Evolutionary conservation across 2,888 invertebrate species (phyloP).

Genomic region (Morpho achilles): DNA sequence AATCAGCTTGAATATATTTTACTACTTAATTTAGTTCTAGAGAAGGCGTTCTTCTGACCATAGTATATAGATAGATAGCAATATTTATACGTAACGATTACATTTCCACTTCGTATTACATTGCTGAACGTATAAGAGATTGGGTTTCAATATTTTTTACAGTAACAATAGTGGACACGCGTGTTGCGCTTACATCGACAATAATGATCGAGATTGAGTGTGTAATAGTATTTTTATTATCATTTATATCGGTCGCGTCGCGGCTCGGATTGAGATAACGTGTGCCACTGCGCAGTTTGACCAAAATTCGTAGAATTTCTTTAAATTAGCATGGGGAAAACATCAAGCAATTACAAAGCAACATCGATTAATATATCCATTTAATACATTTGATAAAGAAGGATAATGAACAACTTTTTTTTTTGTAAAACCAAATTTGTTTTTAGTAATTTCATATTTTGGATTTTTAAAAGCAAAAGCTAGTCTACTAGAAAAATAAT

Average conservation of each 20-base stretch:
- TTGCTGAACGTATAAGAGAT: conserved; percentile 18
- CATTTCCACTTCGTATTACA: conserved; percentile 15
- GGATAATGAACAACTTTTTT: too few species aligned
- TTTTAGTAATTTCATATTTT: too few species aligned
- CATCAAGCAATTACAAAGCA: neutral
- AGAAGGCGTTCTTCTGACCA: conserved; percentile 5
- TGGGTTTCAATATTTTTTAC: conserved; percentile 9
- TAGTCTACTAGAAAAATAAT: too few species aligned
- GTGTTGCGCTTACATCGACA: conserved; percentile 14
- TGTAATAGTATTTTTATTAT: conserved; percentile 54
- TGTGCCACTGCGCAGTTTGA: conserved; percentile 62
- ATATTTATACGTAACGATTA: conserved; percentile 7
- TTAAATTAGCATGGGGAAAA: neutral
- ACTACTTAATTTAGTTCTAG: conserved; percentile 5
- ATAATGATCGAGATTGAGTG: conserved; percentile 22
- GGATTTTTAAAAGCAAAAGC: too few species aligned
- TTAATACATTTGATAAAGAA: too few species aligned
- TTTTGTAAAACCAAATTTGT: too few species aligned
- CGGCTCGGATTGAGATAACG: conserved; percentile 57
- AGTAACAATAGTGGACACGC: conserved; percentile 18
- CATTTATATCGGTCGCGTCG: conserved; percentile 59
- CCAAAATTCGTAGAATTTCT: conserved; percentile 36
- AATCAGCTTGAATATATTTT: conserved; percentile 3
- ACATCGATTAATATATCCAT: too few species aligned
- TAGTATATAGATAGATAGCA: conserved; percentile 10